A percentile compares a stretch with the other conserved stretches of the same genome.
Conservation (phyloP, 2,113 vertebrate genomes). For the Cichladusa arquata region DNA sequence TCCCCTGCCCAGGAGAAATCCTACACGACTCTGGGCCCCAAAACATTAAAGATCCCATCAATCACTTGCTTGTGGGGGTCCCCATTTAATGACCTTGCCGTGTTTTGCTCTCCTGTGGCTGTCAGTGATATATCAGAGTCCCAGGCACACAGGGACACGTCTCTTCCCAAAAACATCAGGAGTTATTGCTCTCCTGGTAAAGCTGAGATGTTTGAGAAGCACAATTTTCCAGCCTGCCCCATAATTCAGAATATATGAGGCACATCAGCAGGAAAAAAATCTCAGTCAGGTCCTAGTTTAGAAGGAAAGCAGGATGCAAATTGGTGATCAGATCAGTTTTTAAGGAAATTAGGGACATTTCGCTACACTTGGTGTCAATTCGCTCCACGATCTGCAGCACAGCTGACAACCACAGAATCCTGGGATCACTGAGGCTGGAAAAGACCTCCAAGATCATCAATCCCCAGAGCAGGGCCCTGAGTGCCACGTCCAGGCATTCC, state of each 20-base stretch:
- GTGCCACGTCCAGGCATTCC: neutral
- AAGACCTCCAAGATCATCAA: neutral
- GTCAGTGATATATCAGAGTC: neutral
- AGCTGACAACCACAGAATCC: neutral
- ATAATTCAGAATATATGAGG: neutral
- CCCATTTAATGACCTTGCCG: slow-evolving; percentile 49
- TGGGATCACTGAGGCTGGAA: neutral
- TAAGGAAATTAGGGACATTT: neutral
- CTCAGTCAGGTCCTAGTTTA: neutral
- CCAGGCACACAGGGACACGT: neutral
- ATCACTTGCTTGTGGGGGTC: slow-evolving; percentile 12
- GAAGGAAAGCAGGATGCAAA: neutral
- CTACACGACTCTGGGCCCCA: neutral
- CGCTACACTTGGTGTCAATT: accelerated
- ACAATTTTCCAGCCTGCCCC: neutral
- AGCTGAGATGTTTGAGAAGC: neutral
- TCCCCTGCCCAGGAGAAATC: slow-evolving; percentile 24
- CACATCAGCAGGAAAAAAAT: neutral
- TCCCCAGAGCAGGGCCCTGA: neutral
- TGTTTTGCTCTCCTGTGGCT: slow-evolving; percentile 4
- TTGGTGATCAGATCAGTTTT: neutral
- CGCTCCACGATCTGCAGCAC: neutral
- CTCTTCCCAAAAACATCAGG: neutral
- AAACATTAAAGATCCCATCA: slow-evolving; percentile 44
- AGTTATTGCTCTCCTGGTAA: neutral